Base-by-base conservation (phyloP, 2,113 vertebrate genomes). In the Lepus europaeus region DNA sequence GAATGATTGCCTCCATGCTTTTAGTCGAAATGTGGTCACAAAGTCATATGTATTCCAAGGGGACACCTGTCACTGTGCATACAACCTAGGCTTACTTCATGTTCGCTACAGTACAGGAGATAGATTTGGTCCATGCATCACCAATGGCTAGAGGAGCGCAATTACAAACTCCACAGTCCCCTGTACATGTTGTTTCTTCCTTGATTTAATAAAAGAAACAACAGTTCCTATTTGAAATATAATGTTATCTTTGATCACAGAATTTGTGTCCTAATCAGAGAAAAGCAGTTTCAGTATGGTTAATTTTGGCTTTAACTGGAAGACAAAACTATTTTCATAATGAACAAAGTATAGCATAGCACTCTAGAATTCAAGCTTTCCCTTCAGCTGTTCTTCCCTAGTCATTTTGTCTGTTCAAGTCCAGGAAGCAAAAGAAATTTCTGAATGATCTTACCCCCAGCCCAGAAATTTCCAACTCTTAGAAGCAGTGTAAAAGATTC, bases 311-410 rank as follows among this genome's bases (percentile, higher is more conserved):
- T 69, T 87, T 81, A 91, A 10, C 61, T 95, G 70, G 22, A 78
- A 94, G 59, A 94, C 91, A 85, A 12, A 91, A 87, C 25, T 87
- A 91, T 95, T 91, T 95, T 81, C 14, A 36, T 91, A 95, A 76
- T 85, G 73, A 91, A 36, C 59, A 94, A 95, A 80, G 96, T 93
- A 82, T 36, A 77, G n/a, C 63, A 59, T 72, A 84, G 2, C 4
- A 36, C 68, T 88, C 23, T 33, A 92, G 59, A 89, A 84, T 85
- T 78, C 17, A 23, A 90, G 81, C 73, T 92, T 89, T 95, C 94
- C 91, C 31, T 69, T 97, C 84, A 93, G 25, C 90, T 96, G 12
- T 91, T 97, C 91, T 90, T 96, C 61, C 88, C 72, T n/a, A 87
- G 84, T 91, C 77, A 90, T 59, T 95, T 91, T 95, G 14, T 95